Base-by-base conservation (phyloP, 1,140 invertebrate genomes). In the Galleria mellonella region DNA sequence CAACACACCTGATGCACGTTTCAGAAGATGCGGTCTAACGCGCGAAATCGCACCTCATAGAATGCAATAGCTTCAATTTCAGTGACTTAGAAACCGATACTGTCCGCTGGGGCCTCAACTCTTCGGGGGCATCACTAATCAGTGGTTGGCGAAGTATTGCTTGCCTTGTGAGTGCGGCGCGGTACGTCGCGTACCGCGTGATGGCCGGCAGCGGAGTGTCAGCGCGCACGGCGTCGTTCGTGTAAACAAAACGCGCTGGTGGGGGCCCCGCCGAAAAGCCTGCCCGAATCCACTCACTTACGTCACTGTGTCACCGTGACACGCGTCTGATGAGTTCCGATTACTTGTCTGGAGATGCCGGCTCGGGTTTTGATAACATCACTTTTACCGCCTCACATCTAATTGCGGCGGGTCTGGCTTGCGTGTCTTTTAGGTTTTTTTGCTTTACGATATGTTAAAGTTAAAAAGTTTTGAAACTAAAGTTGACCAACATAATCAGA, bases 241-340 rank as follows among this genome's bases (percentile, higher is more conserved):
- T 82, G 77, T 82, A 79, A 79, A 84, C 77, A 84, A 82, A 78
- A 68, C 58, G 70, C 41, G 50, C 32, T 74, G 81, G 77, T 78
- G 81, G 77, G 81, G 77, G 72, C 74, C 73, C 75, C 73, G 72
- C 73, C 74, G 66, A 78, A 81, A 78, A 82, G 73, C 75, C 74
- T 72, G 63, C 17, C 52, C 68, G 64, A 77, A 76, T 72, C 55
- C 55, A 56, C 62, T 79, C 74, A 81, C 78, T 83, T 78, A 74
- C 78, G 78, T 81, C 78, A 83, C 71, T 57, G n/a, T 52, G 44
- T 13, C 45, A 48, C 33, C 15, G 47, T 50, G 52, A 47, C 51
- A 47, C 63, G 61, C 42, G 42, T 40, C 31, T 38, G 39, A 46
- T 43, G 33, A 47, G 44, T 48, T 41, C 45, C 51, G 51, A 41